Percentiles rank a stretch among this genome's conserved stretches.
phyloP scores from a whole-genome alignment of 2,888 invertebrate species.

The Bellardia pandia region DNA sequence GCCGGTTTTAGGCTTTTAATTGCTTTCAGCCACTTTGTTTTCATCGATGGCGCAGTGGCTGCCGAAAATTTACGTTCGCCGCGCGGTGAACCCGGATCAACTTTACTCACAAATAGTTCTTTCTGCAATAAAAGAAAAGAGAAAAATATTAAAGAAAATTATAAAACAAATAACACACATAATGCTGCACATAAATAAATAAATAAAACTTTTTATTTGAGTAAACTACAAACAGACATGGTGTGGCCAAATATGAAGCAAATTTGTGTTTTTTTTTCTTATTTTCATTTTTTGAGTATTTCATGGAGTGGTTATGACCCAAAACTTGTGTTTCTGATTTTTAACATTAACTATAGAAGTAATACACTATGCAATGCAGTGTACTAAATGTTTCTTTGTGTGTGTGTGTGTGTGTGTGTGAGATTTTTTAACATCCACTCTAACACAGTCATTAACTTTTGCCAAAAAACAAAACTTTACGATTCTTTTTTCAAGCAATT shows the following conservation, averaged over 20 bases:
- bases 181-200: background rate
- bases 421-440: conserved; percentile 3
- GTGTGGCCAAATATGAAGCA: background rate
- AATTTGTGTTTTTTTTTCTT: background rate
- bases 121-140: conserved; percentile 86
- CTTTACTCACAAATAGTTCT: conserved; percentile 92
- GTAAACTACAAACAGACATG: conserved; percentile 16
- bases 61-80: conserved; percentile 94
- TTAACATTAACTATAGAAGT: background rate
- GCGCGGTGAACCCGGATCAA: conserved; percentile 87
- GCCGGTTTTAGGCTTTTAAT: conserved; percentile 96
- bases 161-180: background rate
- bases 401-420: background rate
- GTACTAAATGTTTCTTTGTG: background rate
- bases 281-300: background rate
- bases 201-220: too few relatives aligned
- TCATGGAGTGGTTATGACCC: conserved; percentile 32
- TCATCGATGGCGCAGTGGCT: conserved; percentile 94
- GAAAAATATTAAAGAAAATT: conserved; percentile 14
- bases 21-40: conserved; percentile 98
- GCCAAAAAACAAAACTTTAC: conserved; percentile 4
- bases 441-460: conserved; percentile 58
- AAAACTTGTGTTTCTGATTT: background rate
- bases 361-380: background rate
- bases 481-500: background rate